Percentiles rank a stretch among this genome's conserved stretches.
Conservation (phyloP, 2,797 vertebrate species). For the Helarctos malayanus region DNA sequence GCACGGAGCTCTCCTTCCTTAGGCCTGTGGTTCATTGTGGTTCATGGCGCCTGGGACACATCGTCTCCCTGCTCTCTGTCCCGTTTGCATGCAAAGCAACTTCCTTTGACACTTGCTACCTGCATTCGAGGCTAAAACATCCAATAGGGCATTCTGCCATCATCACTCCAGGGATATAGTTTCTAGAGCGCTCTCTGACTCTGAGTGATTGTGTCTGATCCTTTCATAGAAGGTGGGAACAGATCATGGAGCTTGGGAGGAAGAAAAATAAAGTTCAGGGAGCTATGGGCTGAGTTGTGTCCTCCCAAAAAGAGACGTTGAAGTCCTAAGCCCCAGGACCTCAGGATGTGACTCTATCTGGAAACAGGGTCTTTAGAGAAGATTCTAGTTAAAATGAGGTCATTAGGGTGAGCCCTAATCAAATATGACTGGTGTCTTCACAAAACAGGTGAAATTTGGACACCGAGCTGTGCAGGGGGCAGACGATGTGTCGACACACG, state of each 20-base stretch:
- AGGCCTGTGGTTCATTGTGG: too few relatives aligned
- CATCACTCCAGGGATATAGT: fast-evolving
- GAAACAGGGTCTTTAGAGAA: neutral
- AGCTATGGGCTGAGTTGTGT: neutral
- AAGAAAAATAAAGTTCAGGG: neutral
- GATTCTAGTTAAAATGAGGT: neutral
- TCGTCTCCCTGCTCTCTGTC: too few relatives aligned
- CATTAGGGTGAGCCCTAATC: neutral
- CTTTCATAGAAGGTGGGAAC: neutral
- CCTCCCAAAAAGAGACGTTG: neutral
- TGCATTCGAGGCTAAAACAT: too few relatives aligned
- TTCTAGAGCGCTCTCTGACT: neutral
- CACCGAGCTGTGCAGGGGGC: neutral
- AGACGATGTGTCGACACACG: fast-evolving
- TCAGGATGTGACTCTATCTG: neutral
- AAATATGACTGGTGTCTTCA: neutral
- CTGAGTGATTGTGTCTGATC: neutral
- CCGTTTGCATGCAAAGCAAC: too few relatives aligned
- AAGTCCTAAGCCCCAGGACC: neutral
- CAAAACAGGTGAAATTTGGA: neutral
- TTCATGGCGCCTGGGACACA: too few relatives aligned
- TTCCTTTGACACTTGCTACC: too few relatives aligned
- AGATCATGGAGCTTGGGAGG: fast-evolving
- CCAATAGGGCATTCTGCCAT: neutral
- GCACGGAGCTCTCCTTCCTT: too few relatives aligned